Base-by-base conservation (phyloP, 2,888 invertebrate species). In the Synanthedon formicaeformis region DNA sequence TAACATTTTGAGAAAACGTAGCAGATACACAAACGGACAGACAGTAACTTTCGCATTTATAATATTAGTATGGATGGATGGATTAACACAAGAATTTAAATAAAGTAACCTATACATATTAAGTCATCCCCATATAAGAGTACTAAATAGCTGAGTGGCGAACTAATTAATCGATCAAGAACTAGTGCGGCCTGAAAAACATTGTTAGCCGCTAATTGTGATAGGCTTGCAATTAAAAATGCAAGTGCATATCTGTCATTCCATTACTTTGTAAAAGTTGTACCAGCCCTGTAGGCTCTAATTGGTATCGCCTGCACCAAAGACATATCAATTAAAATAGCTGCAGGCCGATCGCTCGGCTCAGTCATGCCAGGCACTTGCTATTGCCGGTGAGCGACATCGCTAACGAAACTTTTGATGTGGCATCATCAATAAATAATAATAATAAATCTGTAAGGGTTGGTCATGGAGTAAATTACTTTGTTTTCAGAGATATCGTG, bases 271-370 rank as follows among this genome's bases (percentile, higher is more conserved):
- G 45, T 45, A 45, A 45, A 45, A 45, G 45, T 45, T 45, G 12
- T 45, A 34, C 10, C 34, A 14, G 45, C 45, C 45, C 45, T 45
- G 45, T 49, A 49, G 49, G 45, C 45, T 49, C 49, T 49, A 49
- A 49, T 49, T 49, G 49, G 49, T 49, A 49, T 49, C 23, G 50
- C n/a, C 40, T 48, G 50, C n/a, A 41, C 58, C 66, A 64, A 65
- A 73, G 80, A 83, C 81, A 80, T 81, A 82, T 81, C 82, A 82
- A 84, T 83, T 83, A 83, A 83, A 81, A 81, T 82, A 76, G 73
- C 73, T 54, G 65, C 64, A 48, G 50, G 52, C 41, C 56, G 61
- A 59, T 40, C 50, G 13, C 49, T 23, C 58, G 49, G 58, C 60
- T 59, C 68, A 60, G 62, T 61, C 64, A 69, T 67, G 69, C 62